A percentile compares a stretch with the other conserved stretches of the same genome.
These are phyloP conservation scores for Siphonodentalium dalli DNA, from an alignment of 2,888 invertebrate genomes.

Conservation along the genomic window DNA sequence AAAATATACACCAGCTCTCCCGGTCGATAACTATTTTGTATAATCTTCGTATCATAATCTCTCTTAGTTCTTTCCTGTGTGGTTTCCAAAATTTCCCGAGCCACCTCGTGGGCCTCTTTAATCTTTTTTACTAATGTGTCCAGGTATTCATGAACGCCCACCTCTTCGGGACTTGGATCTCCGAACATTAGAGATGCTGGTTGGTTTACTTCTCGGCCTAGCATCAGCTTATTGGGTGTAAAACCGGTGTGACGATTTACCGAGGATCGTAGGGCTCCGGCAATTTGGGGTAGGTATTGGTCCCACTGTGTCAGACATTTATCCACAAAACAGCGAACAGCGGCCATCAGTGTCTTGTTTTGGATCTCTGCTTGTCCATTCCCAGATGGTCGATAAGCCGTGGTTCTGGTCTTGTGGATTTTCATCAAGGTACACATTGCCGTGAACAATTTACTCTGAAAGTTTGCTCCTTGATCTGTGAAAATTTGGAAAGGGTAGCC, in stretches of 20 bases:
- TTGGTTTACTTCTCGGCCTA: constrained; percentile 8
- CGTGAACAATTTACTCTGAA: constrained; percentile 8
- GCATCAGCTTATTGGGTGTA: constrained; percentile 12
- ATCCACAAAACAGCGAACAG: constrained; percentile 5
- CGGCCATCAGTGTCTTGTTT: constrained; percentile 8
- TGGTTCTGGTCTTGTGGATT: constrained; percentile 15
- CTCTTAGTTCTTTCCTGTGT: too few species aligned
- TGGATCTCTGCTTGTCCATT: constrained; percentile 13
- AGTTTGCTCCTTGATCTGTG: constrained; percentile 17
- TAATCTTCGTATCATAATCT: too few species aligned
- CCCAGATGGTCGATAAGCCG: constrained; percentile 10
- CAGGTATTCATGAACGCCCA: too few species aligned
- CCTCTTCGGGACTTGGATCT: too few species aligned
- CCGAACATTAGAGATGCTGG: too few species aligned
- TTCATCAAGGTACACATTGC: constrained; percentile 3
- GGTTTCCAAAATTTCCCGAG: too few species aligned
- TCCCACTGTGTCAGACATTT: constrained; percentile 11
- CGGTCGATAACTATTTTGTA: too few species aligned
- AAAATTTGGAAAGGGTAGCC: constrained; percentile 6
- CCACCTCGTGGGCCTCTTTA: too few species aligned
- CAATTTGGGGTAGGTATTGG: constrained; percentile 5
- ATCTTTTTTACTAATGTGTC: too few species aligned
- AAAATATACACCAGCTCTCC: too few species aligned
- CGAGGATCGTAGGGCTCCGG: constrained; percentile 8
- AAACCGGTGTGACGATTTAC: constrained; percentile 15